phyloP scores from a whole-genome alignment of 2,888 invertebrate species.

The Margaritifera margaritifera region DNA sequence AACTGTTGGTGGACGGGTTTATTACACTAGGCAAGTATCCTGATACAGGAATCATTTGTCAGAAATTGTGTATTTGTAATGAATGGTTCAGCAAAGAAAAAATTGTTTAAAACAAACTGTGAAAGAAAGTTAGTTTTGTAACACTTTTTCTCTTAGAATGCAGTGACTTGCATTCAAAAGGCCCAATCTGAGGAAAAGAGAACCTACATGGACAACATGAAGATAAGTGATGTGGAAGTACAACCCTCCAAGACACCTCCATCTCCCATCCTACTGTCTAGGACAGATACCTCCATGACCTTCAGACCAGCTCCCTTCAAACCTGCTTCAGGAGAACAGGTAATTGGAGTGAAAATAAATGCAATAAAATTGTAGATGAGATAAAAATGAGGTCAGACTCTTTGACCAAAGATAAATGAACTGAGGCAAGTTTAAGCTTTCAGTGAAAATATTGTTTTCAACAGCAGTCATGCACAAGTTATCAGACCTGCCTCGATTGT shows the following conservation, averaged over 20 bases:
- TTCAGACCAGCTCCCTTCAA: slow-evolving; percentile 68
- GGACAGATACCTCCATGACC: slow-evolving; percentile 69
- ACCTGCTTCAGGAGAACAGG: slow-evolving; percentile 63
- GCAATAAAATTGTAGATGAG: neutral
- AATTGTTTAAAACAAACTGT: too few relatives aligned
- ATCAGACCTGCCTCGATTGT: too few relatives aligned
- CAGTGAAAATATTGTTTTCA: too few relatives aligned
- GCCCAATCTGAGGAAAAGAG: slow-evolving; percentile 65
- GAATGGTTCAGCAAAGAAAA: too few relatives aligned
- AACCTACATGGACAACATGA: slow-evolving; percentile 63
- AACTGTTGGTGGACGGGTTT: neutral
- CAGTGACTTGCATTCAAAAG: slow-evolving; percentile 58
- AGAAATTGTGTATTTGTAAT: too few relatives aligned
- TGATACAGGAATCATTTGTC: too few relatives aligned
- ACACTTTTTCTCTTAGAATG: slow-evolving; percentile 50
- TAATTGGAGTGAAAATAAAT: slow-evolving; percentile 20
- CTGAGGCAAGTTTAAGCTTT: too few relatives aligned
- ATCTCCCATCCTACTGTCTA: slow-evolving; percentile 66
- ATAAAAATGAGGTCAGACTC: too few relatives aligned
- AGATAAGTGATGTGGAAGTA: slow-evolving; percentile 28
- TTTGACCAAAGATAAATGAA: too few relatives aligned
- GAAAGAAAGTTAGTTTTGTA: too few relatives aligned
- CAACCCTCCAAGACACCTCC: slow-evolving; percentile 59
- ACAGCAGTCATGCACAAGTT: too few relatives aligned
- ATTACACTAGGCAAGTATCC: neutral